These are phyloP conservation scores for Tenthredo scrophulariae DNA, from an alignment of 2,888 invertebrate genomes.

Conservation along the genomic window DNA sequence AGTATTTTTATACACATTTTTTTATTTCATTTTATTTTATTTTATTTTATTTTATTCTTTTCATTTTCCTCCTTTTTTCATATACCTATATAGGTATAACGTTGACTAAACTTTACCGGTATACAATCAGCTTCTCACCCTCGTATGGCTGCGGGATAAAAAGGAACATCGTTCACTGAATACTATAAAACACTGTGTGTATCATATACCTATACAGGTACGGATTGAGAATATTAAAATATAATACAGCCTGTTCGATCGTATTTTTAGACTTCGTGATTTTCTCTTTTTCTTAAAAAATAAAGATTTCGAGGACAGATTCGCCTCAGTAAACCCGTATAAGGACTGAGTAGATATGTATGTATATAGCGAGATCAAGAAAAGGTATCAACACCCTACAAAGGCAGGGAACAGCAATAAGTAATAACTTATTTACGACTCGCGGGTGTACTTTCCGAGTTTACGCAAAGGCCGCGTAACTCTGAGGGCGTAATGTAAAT, in stretches of 20 bases:
- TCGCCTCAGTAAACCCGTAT: not conserved
- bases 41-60: not conserved
- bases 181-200: not conserved
- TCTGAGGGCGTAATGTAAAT: constrained; percentile 33
- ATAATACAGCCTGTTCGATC: not conserved
- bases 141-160: constrained; percentile 10
- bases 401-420: constrained; percentile 30
- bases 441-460: not conserved
- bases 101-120: constrained; percentile 29
- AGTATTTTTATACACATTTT: not conserved
- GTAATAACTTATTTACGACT: constrained; percentile 49
- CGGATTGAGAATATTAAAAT: constrained; percentile 33
- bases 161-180: constrained; percentile 15
- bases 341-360: not conserved
- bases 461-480: constrained; percentile 5
- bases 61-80: not conserved
- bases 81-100: not conserved
- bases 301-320: constrained; percentile 10
- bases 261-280: not conserved
- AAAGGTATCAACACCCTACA: not conserved
- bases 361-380: not conserved
- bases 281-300: not conserved
- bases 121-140: constrained; percentile 18
- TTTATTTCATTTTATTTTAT: not conserved
- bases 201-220: not conserved